Conservation (phyloP, 1,140 invertebrate genomes). For the Chionoecetes opilio region DNA sequence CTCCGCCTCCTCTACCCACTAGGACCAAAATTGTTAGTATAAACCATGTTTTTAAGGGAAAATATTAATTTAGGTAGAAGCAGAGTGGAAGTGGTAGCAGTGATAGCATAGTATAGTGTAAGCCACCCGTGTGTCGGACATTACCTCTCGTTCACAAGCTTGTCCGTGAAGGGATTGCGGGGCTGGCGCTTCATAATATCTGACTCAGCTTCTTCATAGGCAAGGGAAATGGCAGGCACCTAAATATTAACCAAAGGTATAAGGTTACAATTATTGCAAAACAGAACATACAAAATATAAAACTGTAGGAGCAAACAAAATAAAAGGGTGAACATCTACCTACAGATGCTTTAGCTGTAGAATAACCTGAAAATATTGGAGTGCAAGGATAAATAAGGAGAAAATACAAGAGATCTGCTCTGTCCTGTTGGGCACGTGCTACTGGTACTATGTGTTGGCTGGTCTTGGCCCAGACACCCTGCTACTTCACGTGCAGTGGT, state of each 20-base stretch:
- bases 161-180: constrained; percentile 97
- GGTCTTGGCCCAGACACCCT: constrained; percentile 32
- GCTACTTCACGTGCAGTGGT: constrained; percentile 43
- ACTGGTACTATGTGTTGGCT: constrained; percentile 53
- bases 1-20: neutral
- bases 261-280: constrained; percentile 50
- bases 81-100: neutral
- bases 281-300: constrained; percentile 64
- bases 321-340: constrained; percentile 46
- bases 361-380: constrained; percentile 60
- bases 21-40: neutral
- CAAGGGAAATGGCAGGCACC: constrained; percentile 98
- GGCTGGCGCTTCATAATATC: constrained; percentile 99
- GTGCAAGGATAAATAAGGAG: constrained; percentile 60
- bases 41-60: neutral
- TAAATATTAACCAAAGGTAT: constrained; percentile 76
- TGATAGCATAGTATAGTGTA: neutral
- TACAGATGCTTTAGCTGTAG: constrained; percentile 57
- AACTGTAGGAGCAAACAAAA: constrained; percentile 49
- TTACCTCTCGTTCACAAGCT: constrained; percentile 99
- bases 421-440: constrained; percentile 74
- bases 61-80: neutral
- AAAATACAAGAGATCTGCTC: constrained; percentile 66
- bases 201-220: constrained; percentile 98
- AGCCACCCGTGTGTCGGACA: constrained; percentile 80